Percentiles rank a stretch among this genome's conserved stretches.
Conservation (phyloP, 1,140 invertebrate genomes). For the Drosophila mojavensis region DNA sequence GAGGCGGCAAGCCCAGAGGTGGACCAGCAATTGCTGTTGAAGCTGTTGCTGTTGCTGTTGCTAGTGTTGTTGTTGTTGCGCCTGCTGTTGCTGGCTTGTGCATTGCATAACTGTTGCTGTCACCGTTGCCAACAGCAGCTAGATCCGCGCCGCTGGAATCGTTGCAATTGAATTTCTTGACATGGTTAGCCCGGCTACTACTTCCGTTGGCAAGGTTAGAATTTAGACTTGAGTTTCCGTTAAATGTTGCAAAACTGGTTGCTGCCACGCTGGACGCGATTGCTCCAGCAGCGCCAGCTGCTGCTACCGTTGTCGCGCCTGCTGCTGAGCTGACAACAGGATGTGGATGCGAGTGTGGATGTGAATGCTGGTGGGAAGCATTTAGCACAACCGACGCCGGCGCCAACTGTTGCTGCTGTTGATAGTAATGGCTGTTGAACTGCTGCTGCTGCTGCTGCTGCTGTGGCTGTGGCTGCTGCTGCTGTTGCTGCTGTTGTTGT, state of each 20-base stretch:
- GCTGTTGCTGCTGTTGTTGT: conserved; percentile 46
- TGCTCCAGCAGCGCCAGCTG: conserved; percentile 1
- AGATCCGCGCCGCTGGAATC: conserved; percentile 38
- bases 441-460: conserved; percentile 64
- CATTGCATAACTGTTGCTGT: conserved; percentile 49
- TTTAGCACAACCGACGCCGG: conserved; percentile 51
- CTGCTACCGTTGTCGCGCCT: conserved; percentile 12
- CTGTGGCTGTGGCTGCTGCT: conserved; percentile 51
- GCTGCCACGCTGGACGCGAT: conserved; percentile 26
- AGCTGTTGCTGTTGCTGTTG: conserved; percentile 21
- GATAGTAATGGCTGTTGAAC: conserved; percentile 68
- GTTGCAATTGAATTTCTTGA: conserved; percentile 70
- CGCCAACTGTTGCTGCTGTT: conserved; percentile 68
- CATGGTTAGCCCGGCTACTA: conserved; percentile 36
- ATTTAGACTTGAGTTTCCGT: conserved; percentile 83
- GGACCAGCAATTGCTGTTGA: conserved; percentile 28
- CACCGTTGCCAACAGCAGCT: conserved; percentile 24
- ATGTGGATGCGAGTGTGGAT: conserved; percentile 56
- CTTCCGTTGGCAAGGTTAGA: conserved; percentile 81
- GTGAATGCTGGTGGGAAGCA: conserved; percentile 66
- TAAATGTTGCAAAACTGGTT: conserved; percentile 82
- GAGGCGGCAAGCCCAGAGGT: conserved; percentile 54
- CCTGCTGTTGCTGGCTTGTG: conserved; percentile 49
- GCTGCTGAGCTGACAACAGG: conserved; percentile 48
- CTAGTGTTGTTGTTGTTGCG: conserved; percentile 5